Percentiles rank a stretch among this genome's conserved stretches.
Evolutionary conservation across 2,113 vertebrate genomes (phyloP).

Genomic region (Irena cyanogastra): DNA sequence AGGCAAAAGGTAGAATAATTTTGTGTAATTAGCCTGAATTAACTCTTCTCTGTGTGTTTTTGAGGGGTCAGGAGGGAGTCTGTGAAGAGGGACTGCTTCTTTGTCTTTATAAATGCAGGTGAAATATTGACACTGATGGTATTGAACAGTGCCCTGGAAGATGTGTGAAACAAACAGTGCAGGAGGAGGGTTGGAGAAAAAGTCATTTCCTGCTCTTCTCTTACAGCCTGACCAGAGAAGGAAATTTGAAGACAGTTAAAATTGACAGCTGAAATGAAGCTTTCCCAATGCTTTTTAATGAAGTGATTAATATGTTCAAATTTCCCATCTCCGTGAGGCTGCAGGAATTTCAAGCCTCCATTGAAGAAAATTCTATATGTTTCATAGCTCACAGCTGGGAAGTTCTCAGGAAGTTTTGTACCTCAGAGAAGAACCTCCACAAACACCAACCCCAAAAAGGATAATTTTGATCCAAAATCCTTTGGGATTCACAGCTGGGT

Average conservation of each 20-base stretch:
- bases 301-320: background rate
- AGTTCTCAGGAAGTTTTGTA: background rate
- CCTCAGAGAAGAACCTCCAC: background rate
- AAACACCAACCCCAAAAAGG: background rate
- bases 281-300: background rate
- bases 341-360: background rate
- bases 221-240: background rate
- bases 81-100: background rate
- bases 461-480: background rate
- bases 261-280: background rate
- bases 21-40: background rate
- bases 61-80: background rate
- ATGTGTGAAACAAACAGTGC: background rate
- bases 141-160: background rate
- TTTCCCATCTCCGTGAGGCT: background rate
- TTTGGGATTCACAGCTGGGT: background rate
- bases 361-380: background rate
- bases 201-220: background rate
- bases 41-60: background rate
- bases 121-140: background rate
- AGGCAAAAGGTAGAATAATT: background rate
- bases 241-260: background rate
- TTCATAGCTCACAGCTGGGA: accelerated
- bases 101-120: background rate
- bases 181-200: background rate